Conservation (phyloP, 2,113 vertebrate species). For the Litocranius walleri region DNA sequence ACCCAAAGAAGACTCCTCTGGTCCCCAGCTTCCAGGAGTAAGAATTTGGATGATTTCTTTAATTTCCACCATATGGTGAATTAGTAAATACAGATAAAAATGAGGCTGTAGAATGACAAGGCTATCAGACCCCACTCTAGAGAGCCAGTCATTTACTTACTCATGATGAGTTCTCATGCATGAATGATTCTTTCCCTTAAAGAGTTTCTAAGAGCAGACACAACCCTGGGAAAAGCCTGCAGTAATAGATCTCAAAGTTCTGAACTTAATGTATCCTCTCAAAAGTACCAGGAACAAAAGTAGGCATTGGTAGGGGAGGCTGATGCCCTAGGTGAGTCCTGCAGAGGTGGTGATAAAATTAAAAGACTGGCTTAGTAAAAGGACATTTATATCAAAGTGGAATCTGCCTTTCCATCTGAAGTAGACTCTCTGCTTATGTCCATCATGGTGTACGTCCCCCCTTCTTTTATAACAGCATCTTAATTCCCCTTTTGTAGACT, state of each 20-base stretch:
- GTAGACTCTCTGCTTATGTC: background rate
- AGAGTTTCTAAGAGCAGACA: background rate
- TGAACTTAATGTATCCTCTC: background rate
- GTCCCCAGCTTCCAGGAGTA: background rate
- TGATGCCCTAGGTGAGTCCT: background rate
- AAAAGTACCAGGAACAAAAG: background rate
- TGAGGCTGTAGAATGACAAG: background rate
- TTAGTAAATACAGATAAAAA: background rate
- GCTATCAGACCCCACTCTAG: background rate
- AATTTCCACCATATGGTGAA: background rate
- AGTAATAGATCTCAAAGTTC: background rate
- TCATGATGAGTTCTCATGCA: background rate
- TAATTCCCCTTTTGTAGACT: background rate
- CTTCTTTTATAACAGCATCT: background rate
- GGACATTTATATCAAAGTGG: background rate
- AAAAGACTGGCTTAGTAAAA: background rate
- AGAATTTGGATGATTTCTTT: background rate
- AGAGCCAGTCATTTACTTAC: background rate
- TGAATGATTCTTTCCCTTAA: background rate
- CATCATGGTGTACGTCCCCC: background rate
- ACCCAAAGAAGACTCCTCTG: background rate
- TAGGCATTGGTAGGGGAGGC: background rate
- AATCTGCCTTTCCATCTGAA: background rate
- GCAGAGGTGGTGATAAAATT: background rate
- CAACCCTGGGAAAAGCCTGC: background rate